phyloP scores from a whole-genome alignment of 1,140 invertebrate species.

The Amphibalanus amphitrite region DNA sequence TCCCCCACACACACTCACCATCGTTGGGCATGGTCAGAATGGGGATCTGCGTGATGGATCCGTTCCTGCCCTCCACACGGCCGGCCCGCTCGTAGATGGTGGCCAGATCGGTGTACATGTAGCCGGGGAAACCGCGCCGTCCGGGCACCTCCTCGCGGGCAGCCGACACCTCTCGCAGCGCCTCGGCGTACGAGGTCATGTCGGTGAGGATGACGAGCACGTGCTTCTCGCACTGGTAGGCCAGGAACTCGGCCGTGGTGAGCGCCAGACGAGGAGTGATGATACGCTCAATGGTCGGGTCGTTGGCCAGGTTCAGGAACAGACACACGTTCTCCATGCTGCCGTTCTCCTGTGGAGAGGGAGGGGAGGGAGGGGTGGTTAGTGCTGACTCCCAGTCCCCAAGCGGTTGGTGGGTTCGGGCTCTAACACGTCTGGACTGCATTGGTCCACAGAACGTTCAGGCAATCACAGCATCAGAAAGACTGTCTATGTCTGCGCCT shows the following conservation, averaged over 20 bases:
- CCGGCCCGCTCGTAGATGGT: conserved; percentile 96
- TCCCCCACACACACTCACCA: conserved; percentile 29
- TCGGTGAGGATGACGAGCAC: conserved; percentile 94
- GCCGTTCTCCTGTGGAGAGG: conserved; percentile 59
- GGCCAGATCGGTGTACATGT: conserved; percentile 99
- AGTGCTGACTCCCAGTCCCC: no score
- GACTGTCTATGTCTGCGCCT: no score
- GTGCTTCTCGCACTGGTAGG: conserved; percentile 96
- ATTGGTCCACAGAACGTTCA: no score
- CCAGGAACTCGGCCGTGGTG: conserved; percentile 91
- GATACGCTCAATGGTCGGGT: conserved; percentile 96
- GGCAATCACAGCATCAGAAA: no score
- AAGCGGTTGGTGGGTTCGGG: no score
- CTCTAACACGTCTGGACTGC: no score
- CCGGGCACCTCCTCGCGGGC: conserved; percentile 92
- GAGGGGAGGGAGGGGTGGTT: neutral
- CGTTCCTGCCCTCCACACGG: conserved; percentile 88
- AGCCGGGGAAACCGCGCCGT: conserved; percentile 88
- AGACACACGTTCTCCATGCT: conserved; percentile 98
- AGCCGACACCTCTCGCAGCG: conserved; percentile 89
- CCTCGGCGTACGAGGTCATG: conserved; percentile 99
- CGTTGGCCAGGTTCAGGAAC: conserved; percentile 95
- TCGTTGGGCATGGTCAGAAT: conserved; percentile 99
- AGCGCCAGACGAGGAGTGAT: conserved; percentile 92
- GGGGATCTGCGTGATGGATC: conserved; percentile 96